Base-by-base conservation (phyloP, 2,113 vertebrate genomes). In the Anoplopoma fimbria region DNA sequence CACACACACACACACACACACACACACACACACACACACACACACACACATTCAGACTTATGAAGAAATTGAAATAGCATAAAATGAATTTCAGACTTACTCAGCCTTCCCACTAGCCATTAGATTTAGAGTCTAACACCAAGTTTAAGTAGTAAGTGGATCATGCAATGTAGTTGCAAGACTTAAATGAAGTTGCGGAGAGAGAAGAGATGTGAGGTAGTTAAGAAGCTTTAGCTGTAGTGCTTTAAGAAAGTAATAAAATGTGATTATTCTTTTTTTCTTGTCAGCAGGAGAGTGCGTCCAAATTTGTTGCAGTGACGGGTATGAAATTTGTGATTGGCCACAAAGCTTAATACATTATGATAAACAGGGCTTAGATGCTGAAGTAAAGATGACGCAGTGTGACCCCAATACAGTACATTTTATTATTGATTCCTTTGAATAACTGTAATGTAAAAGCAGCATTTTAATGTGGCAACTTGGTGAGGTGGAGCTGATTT, bases 361-460 rank as follows among this genome's bases (percentile, higher is more conserved):
- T 53, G 51, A 71, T 67, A 17, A 81, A 65, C 60, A 72, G 15
- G 6, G 15, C 62, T 61, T 29, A 67, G 23, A 45, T 51, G 38
- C 72, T 71, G 23, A 42, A 25, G 23, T 64, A 69, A 73, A 64
- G 31, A 60, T 4, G 10, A 14, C 15, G 40, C 19, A 60, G 9
- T 14, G 5, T 23, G 10, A 49, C 10, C 34, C 12, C 40, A 33
- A 9, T 27, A 38, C 25, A 36, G 3, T 42, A 42, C 75, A 6
- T n/a, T 72, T 61, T 12, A 60, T 42, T 34, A 58, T 25, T 31
- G 15, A 68, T 34, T 31, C 53, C 34, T 77, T 29, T 58, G 23
- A 84, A 53, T 58, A 25, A 57, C 23, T 57, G 21, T 38, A 49
- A 49, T 23, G 29, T 69, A 70, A 21, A 34, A 51, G 3, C 49